Percentiles rank a stretch among this genome's conserved stretches.
These are phyloP conservation scores for Himantopus leucocephalus DNA, from an alignment of 2,113 vertebrate genomes.

Conservation along the genomic window DNA sequence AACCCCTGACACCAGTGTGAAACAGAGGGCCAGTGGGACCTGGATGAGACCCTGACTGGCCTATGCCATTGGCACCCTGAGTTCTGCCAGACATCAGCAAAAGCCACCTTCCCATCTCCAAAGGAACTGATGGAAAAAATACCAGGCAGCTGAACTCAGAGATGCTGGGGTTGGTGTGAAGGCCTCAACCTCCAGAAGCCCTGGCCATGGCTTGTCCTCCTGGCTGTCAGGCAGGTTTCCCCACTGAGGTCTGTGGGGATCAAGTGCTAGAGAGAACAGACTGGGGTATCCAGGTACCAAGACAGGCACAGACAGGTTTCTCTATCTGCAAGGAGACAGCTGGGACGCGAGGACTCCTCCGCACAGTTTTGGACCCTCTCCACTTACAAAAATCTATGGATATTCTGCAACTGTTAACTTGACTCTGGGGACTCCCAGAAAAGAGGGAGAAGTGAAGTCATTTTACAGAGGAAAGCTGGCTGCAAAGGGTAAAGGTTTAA, in stretches of 20 bases:
- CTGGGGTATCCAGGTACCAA: neutral
- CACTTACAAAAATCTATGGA: neutral
- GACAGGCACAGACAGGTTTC: neutral
- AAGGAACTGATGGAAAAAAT: neutral
- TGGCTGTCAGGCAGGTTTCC: neutral
- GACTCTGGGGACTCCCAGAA: neutral
- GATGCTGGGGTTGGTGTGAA: neutral
- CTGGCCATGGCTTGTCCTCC: neutral
- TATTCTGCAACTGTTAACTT: neutral
- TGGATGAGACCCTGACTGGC: neutral
- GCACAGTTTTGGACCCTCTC: neutral
- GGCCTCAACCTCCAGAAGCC: neutral
- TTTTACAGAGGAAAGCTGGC: neutral
- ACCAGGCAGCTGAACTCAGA: neutral
- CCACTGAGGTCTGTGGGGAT: neutral
- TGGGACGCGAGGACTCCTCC: neutral
- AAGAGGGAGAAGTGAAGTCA: neutral
- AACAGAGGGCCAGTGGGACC: neutral
- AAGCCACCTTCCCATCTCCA: neutral
- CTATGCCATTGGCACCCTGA: neutral
- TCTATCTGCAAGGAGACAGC: neutral
- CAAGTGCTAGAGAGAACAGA: neutral
- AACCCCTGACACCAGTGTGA: neutral
- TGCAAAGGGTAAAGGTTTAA: neutral
- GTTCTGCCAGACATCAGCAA: neutral